phyloP scores from a whole-genome alignment of 2,797 vertebrate species.

The Gambusia yucatana region DNA sequence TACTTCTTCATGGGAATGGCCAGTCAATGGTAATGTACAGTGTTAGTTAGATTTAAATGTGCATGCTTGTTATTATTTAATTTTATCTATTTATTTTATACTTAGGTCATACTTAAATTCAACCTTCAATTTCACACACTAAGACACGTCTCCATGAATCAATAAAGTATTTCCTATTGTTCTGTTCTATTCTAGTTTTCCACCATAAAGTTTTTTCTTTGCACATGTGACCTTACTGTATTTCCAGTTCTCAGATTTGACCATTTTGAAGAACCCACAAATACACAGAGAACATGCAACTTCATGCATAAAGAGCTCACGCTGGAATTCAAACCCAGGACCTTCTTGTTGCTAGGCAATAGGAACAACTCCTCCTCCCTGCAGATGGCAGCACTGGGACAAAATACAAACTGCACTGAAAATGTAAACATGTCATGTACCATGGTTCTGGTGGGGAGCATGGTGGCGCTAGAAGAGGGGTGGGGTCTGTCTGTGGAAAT shows the following conservation, averaged over 20 bases:
- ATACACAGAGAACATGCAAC: neutral
- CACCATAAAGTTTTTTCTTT: neutral
- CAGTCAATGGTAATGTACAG: neutral
- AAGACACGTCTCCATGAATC: too few species aligned
- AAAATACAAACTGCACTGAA: neutral
- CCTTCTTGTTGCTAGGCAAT: neutral
- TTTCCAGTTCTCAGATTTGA: neutral
- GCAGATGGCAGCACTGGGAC: neutral
- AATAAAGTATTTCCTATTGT: too few species aligned
- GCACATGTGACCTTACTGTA: neutral
- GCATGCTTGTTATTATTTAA: too few species aligned
- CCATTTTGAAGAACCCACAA: neutral
- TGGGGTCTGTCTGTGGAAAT: constrained; percentile 75
- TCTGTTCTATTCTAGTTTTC: neutral
- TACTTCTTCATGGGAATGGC: neutral
- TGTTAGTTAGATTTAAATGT: neutral
- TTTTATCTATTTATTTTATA: too few species aligned
- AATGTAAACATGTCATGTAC: constrained; percentile 30
- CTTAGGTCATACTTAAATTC: too few species aligned
- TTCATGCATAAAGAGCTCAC: neutral
- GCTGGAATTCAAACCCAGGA: neutral
- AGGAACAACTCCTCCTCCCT: neutral
- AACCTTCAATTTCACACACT: too few species aligned
- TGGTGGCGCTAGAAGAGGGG: constrained; percentile 58
- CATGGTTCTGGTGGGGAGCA: constrained; percentile 49